A percentile compares a stretch with the other conserved stretches of the same genome.
phyloP scores from a whole-genome alignment of 2,113 vertebrate species.

The Trichomycterus rosablanca region DNA sequence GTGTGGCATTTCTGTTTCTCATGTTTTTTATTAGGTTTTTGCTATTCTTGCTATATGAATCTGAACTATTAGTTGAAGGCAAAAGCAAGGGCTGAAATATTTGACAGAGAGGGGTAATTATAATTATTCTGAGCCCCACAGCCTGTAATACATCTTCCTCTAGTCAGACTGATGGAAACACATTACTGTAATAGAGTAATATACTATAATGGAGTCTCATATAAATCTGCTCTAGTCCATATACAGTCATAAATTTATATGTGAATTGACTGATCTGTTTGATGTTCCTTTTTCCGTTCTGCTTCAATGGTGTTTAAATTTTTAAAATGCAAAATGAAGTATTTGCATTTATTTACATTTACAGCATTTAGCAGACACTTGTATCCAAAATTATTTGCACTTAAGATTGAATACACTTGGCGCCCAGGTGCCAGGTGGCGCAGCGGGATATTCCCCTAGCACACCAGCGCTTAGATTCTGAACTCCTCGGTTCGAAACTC shows the following conservation, averaged over 20 bases:
- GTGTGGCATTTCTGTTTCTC: background rate
- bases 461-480: no score
- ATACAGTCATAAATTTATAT: background rate
- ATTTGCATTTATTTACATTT: no score
- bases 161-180: constrained; percentile 6
- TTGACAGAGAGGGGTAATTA: background rate
- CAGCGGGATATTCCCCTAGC: no score
- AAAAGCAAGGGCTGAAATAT: constrained; percentile 12
- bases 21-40: no score
- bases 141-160: background rate
- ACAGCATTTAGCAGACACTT: no score
- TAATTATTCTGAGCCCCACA: constrained; percentile 18
- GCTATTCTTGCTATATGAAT: no score
- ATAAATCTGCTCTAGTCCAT: background rate
- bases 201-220: background rate
- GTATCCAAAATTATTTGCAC: no score
- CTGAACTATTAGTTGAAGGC: background rate
- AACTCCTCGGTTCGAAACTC: no score
- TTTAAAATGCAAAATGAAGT: no score
- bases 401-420: no score
- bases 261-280: background rate
- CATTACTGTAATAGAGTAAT: background rate
- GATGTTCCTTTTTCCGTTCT: background rate
- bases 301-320: background rate
- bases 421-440: no score